Evolutionary conservation across 2,888 invertebrate genomes (phyloP), one percentile per base, ranked within the genome.

Genomic region (Syrista parreyssii): DNA sequence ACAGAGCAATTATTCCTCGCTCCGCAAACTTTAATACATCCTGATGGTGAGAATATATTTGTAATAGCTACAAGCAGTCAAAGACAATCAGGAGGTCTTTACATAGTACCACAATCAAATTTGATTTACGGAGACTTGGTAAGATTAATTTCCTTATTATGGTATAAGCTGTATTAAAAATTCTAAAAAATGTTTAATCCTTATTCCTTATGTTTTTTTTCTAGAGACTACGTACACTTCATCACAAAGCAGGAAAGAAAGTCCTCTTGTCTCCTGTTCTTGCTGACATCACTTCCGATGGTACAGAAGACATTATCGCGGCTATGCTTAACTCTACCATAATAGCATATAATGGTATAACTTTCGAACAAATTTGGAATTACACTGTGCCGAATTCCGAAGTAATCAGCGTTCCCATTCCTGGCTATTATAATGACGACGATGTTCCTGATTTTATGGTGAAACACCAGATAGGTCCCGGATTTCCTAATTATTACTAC

Each of bases 381-480:
- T 95, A 93, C 83, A 93, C 94, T 0, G 93, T 95, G 80, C 93
- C 94, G 1, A 90, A 92, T 86, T 94, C 95, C 11, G 95, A 96
- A 91, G 94, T 95, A 15, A 95, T 95, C 85, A 95, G 96, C 85
- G 94, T 95, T 75, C 96, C 96, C 69, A 95, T 96, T 15, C 96
- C 96, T 1, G 96, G 96, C 0, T 96, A 94, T 90, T 97, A 95
- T 86, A 95, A 96, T 88, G 94, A 94, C 82, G 97, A 97, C 86
- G 93, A 95, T 83, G 91, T 95, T 11, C 96, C 96, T 0, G 97
- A 97, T 90, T 96, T 97, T 87, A 93, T 96, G 92, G 93, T 97
- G 1, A 95, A 96, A 84, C 96, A 93, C 86, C 93, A 94, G 78
- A 91, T 94, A 68, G 96, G 96, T 0, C 94, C 95, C 0, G 95